phyloP scores from a whole-genome alignment of 1,140 invertebrate species.

The Gyrodactylus salaris region DNA sequence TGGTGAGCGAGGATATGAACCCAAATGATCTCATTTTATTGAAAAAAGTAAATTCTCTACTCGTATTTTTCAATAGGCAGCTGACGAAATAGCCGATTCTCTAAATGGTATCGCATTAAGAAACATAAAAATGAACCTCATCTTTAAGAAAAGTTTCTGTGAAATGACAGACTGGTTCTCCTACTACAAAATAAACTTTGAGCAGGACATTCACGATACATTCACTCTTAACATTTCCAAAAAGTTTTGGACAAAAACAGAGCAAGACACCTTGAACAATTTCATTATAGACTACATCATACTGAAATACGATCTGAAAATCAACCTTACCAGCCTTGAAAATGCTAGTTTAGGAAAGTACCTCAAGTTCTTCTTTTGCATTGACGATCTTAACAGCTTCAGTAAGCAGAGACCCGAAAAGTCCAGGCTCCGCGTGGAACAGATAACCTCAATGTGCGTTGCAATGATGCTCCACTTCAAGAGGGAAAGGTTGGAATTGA shows the following conservation, averaged over 20 bases:
- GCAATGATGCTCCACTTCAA: background rate
- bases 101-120: too few relatives aligned
- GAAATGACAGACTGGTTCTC: background rate
- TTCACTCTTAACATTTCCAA: background rate
- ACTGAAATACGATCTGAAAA: background rate
- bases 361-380: background rate
- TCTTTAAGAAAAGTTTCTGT: background rate
- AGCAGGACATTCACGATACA: background rate
- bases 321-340: background rate
- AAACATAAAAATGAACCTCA: background rate
- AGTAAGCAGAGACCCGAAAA: background rate
- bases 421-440: background rate
- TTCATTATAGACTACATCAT: background rate
- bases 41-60: too few relatives aligned
- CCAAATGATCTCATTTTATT: too few relatives aligned
- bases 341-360: background rate
- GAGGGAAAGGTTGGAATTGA: background rate
- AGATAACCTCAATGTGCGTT: background rate
- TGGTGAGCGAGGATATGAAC: too few relatives aligned
- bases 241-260: background rate
- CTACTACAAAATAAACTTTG: background rate
- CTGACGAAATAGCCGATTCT: too few relatives aligned
- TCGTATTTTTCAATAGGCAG: too few relatives aligned
- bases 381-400: background rate
- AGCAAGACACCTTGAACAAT: background rate